Base-by-base conservation (phyloP, 2,888 invertebrate species). In the Orthosia cruda region DNA sequence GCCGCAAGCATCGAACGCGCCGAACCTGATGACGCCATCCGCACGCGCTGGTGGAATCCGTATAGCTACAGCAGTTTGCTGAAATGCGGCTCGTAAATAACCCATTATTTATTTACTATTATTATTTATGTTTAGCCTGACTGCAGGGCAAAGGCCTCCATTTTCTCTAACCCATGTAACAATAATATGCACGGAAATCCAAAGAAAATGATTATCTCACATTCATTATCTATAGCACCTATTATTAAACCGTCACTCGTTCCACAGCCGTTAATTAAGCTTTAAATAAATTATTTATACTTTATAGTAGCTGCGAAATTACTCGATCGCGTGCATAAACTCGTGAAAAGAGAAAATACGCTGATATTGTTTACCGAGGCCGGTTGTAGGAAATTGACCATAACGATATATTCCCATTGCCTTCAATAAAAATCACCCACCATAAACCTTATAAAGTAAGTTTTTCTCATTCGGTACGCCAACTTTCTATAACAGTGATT, bases 291-390 rank as follows among this genome's bases (percentile, higher is more conserved):
- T 78, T 62, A 68, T 67, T 67, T 65, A 32, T 74, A 66, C 54
- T 83, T 63, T 81, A 77, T 61, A 55, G n/a, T 59, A 49, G 7
- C 62, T 70, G 32, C 59, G 32, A 78, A 85, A 82, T 85, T 79
- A 76, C 79, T 13, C 3, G 52, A 58, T 83, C 62, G 81, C 85
- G 85, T 83, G 81, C 59, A 67, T 55, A n/a, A 79, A 71, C 49
- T 85, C 58, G 40, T 73, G 69, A 74, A 84, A 45, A 40, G 15
- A 63, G 67, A 77, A 81, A 71, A 71, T 62, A 65, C 23, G 20
- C 59, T 63, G 68, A 57, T 67, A 75, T 80, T 71, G 68, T 81
- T 77, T 68, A 67, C 66, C 20, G 11, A 55, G 18, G 40, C 11
- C 0, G 26, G 20, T 20, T 57, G 20, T 62, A 32, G 58, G 26